Evolutionary conservation across 2,113 vertebrate genomes (phyloP).

Genomic region (Bettongia penicillata): DNA sequence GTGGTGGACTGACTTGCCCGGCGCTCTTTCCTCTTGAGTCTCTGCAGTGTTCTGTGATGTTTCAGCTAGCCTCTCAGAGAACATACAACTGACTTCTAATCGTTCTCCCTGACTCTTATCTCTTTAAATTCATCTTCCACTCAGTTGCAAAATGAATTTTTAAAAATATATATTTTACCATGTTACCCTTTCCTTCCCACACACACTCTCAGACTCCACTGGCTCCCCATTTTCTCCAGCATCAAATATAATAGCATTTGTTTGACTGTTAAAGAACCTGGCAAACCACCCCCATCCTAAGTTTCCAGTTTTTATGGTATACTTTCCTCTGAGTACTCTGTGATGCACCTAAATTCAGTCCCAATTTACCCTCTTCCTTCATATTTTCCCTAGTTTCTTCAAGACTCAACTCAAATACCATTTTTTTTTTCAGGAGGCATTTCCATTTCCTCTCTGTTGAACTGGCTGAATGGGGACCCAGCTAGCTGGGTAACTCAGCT

Average conservation of each 20-base stretch:
- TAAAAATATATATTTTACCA: not conserved
- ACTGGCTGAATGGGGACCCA: no score
- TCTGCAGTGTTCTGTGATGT: not conserved
- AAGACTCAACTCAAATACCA: no score
- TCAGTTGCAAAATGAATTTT: not conserved
- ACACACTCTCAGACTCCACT: not conserved
- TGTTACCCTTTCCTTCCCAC: not conserved
- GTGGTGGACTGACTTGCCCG: not conserved
- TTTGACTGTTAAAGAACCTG: not conserved
- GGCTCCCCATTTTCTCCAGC: no score
- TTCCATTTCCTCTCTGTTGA: no score
- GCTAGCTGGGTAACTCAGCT: no score
- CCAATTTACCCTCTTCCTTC: not conserved
- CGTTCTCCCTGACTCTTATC: not conserved
- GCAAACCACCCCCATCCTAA: not conserved
- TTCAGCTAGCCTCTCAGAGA: not conserved
- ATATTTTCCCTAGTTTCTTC: not conserved
- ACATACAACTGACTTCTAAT: not conserved
- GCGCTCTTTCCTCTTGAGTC: not conserved
- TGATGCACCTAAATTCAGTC: not conserved
- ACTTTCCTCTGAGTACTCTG: not conserved
- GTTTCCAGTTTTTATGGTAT: not conserved
- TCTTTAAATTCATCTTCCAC: not conserved
- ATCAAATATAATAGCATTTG: not conserved
- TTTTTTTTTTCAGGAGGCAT: no score